phyloP scores from a whole-genome alignment of 2,888 invertebrate genomes.

The Phengaris arion region DNA sequence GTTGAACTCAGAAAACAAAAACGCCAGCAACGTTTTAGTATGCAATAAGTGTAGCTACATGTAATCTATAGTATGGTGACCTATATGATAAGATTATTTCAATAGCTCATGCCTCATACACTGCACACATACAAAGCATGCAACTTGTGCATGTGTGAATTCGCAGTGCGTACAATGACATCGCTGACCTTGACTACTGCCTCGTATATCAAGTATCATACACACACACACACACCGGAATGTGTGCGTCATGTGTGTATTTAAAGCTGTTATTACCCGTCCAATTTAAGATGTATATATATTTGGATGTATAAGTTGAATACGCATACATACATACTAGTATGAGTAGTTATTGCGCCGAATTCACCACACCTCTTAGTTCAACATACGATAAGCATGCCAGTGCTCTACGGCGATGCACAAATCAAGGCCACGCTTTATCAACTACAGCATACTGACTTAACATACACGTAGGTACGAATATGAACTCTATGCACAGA shows the following conservation, averaged over 20 bases:
- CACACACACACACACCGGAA: constrained; percentile 55
- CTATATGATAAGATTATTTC: constrained; percentile 79
- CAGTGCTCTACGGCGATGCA: constrained; percentile 58
- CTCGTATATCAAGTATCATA: constrained; percentile 59
- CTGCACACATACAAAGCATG: constrained; percentile 51
- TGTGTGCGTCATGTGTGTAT: constrained; percentile 62
- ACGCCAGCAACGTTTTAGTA: constrained; percentile 32
- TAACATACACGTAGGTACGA: constrained; percentile 6
- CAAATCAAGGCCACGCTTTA: constrained; percentile 62
- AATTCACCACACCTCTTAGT: constrained; percentile 55
- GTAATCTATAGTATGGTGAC: constrained; percentile 78
- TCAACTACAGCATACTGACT: constrained; percentile 33
- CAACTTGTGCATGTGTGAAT: constrained; percentile 55
- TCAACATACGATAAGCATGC: constrained; percentile 77
- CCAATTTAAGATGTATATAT: constrained; percentile 47
- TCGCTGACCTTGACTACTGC: constrained; percentile 76
- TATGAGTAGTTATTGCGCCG: constrained; percentile 43
- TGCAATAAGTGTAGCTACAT: constrained; percentile 49
- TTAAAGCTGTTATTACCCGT: constrained; percentile 53
- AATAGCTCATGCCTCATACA: constrained; percentile 50
- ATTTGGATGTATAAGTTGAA: constrained; percentile 37
- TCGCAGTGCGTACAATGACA: constrained; percentile 75
- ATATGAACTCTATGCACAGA: background rate
- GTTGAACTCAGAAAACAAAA: constrained; percentile 29
- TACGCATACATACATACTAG: constrained; percentile 34